A percentile compares a stretch with the other conserved stretches of the same genome.
phyloP scores from a whole-genome alignment of 1,140 invertebrate genomes.

The Gerris buenoi region DNA sequence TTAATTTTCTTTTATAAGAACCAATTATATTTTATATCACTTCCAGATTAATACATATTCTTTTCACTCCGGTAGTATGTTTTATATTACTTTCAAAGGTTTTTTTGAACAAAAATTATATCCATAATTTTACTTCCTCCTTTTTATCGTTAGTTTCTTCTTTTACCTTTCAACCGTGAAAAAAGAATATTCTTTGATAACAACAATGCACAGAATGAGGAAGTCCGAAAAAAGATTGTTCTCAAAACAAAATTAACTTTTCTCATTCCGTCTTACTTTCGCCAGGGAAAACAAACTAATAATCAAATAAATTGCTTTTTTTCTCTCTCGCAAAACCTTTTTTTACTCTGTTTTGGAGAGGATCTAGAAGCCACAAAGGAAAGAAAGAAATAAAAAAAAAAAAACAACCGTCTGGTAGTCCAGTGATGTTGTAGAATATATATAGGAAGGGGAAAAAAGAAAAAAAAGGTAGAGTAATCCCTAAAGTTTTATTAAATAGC shows the following conservation, averaged over 20 bases:
- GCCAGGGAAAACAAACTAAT: not conserved
- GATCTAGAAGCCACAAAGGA: not conserved
- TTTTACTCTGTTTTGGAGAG: not conserved
- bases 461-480: not conserved
- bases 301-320: not conserved
- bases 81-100: no score
- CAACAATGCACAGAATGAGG: not conserved
- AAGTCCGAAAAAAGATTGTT: not conserved
- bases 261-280: not conserved
- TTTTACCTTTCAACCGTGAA: no score
- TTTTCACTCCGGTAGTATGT: no score
- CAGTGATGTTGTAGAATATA: not conserved
- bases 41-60: no score
- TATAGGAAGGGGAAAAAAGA: not conserved
- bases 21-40: no score
- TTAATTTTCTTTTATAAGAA: no score
- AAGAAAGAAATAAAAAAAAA: not conserved
- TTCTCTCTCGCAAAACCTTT: not conserved
- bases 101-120: no score
- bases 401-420: not conserved
- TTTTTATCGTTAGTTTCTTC: no score
- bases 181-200: not conserved
- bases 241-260: not conserved
- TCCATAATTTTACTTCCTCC: no score
- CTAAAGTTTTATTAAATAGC: not conserved